Evolutionary conservation across 2,113 vertebrate species (phyloP).

Genomic region (Rhinolophus sinicus): DNA sequence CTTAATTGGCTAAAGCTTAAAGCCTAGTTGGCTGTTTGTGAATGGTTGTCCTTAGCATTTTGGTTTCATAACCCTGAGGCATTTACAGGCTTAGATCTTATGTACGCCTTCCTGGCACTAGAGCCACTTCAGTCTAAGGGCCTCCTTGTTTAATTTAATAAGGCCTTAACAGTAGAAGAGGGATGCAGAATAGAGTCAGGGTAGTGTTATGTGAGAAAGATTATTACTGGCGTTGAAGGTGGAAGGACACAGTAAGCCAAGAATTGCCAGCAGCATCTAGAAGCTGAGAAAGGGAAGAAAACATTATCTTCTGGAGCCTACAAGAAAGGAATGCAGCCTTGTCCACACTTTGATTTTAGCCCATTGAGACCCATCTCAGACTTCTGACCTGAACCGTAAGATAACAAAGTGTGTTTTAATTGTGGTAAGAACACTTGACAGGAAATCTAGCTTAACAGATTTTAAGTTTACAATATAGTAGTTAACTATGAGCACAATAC

Average conservation of each 20-base stretch:
- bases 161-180: not conserved
- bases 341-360: not conserved
- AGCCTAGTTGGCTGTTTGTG: not conserved
- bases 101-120: not conserved
- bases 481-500: not conserved
- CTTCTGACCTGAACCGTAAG: not conserved
- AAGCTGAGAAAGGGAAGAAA: not conserved
- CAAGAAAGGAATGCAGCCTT: not conserved
- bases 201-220: not conserved
- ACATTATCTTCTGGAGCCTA: not conserved
- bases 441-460: not conserved
- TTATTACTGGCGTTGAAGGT: not conserved
- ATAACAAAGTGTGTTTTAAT: not conserved
- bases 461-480: not conserved
- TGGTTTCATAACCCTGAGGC: not conserved
- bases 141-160: not conserved
- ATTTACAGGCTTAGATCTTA: not conserved
- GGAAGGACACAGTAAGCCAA: not conserved
- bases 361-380: not conserved
- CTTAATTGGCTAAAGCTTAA: not conserved
- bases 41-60: not conserved
- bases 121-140: too few relatives aligned
- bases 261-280: not conserved
- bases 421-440: not conserved
- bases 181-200: not conserved